Evolutionary conservation across 2,888 invertebrate genomes (phyloP), one percentile per base, ranked within the genome.

Genomic region (Odiellus spinosus): DNA sequence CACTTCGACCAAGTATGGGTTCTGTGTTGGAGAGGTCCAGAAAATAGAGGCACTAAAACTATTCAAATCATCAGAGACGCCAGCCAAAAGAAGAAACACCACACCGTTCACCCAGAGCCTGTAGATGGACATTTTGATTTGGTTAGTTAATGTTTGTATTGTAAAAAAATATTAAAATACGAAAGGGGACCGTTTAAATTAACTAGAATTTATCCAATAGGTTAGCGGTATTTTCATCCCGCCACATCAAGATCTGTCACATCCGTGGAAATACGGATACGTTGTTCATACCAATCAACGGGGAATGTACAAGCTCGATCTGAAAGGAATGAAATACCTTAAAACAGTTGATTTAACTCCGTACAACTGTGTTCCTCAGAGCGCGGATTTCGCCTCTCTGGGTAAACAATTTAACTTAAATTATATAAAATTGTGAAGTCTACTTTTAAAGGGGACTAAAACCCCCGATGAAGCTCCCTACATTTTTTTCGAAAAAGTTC

Each of bases 1-100:
- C 75, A 77, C 58, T 64, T 80, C 54, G 80, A 81, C 62, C 80
- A 81, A 64, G 76, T 81, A 2, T 81, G 80, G 81, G 71, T 80
- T 15, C 63, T 80, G 45, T 79, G 79, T 62, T 80, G 78, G 78
- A 70, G 77, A 40, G 56, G 59, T 1, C 53, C 59, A 17, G 57
- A 59, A 47, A 58, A 60, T 41, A 54, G 55, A 3, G 62, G 63
- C n/a, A 56, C 60, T 41, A 65, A 66, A 55, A 67, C 67, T 10
- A 59, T 67, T 41, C 60, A 69, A 42, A 64, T 81, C n/a, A 79
- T 81, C 54, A 65, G 80, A 40, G 78, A 78, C 60, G 80, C 80
- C 21, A 75, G 76, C 15, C 76, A 79, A 61, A 77, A 77, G 61
- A 69, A 75, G 47, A 78, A 78, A 60, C 81, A 81, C 62, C 76